These are phyloP conservation scores for Verasper variegatus DNA, from an alignment of 2,113 vertebrate species.

Conservation along the genomic window DNA sequence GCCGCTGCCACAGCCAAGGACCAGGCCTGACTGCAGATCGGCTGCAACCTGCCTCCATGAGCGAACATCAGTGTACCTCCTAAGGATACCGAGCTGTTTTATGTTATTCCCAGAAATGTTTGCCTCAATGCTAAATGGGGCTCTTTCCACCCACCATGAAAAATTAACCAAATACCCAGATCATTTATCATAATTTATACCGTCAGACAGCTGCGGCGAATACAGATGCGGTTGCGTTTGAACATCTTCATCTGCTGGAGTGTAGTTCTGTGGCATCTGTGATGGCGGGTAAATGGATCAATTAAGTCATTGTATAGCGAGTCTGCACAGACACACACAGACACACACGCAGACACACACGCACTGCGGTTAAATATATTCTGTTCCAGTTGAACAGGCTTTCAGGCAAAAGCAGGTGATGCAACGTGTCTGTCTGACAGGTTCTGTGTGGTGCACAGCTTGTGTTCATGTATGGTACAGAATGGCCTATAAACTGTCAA, in stretches of 20 bases:
- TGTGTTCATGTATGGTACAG: constrained; percentile 59
- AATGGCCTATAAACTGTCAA: constrained; percentile 72
- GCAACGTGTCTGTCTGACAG: constrained; percentile 52
- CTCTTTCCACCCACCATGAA: constrained; percentile 9
- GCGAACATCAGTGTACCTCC: not conserved
- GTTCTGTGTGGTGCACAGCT: constrained; percentile 43
- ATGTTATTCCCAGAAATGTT: constrained; percentile 21
- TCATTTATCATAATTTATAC: constrained; percentile 52
- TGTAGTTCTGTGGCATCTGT: constrained; percentile 10
- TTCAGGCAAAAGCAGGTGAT: constrained; percentile 42
- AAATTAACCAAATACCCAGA: constrained; percentile 21
- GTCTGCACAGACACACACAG: constrained; percentile 7
- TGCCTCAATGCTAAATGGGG: constrained; percentile 13
- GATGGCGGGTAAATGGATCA: constrained; percentile 47
- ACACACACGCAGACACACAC: not conserved
- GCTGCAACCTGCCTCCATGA: too few species aligned
- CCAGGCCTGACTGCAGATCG: not conserved
- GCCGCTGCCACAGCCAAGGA: too few species aligned
- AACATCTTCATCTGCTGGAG: constrained; percentile 38
- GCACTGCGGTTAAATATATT: constrained; percentile 20
- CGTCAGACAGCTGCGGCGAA: constrained; percentile 33
- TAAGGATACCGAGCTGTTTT: not conserved
- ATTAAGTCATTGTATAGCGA: constrained; percentile 36
- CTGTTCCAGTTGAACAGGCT: constrained; percentile 29
- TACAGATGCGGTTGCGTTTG: constrained; percentile 52